Percentiles rank a stretch among this genome's conserved stretches.
Evolutionary conservation across 37 sponge, comb jelly and placozoan species (phyloP).

Genomic region (Beroe ovata): DNA sequence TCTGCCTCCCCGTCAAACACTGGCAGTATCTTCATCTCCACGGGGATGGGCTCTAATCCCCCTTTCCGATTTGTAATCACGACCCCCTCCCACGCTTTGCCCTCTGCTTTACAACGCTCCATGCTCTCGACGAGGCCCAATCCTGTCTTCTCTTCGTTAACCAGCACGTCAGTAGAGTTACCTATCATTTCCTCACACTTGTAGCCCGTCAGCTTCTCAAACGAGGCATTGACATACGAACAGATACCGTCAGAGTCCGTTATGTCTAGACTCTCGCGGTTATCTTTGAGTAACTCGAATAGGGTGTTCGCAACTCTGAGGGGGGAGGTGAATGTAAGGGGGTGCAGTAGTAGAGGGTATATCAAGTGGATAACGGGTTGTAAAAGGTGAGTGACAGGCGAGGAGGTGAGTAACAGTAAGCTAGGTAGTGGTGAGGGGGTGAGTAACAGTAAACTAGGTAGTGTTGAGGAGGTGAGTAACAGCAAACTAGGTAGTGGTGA

Average conservation of each 20-base stretch:
- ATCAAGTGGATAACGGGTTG: no score
- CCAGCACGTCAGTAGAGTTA: constrained; percentile 23
- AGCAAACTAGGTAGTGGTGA: no score
- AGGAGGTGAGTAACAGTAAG: no score
- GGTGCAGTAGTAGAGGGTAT: no score
- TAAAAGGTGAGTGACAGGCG: no score
- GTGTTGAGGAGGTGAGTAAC: no score
- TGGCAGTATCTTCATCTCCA: constrained; percentile 58
- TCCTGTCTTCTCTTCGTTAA: constrained; percentile 51
- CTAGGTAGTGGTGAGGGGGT: no score
- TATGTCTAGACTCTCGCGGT: constrained; percentile 29
- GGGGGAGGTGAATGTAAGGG: not conserved
- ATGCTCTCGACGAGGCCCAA: constrained; percentile 8
- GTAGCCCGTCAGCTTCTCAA: constrained; percentile 49
- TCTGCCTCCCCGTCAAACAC: constrained; percentile 41
- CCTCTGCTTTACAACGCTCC: constrained; percentile 31
- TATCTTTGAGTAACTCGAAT: constrained; percentile 30
- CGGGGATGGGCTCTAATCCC: constrained; percentile 23
- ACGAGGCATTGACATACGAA: constrained; percentile 30
- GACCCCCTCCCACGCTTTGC: constrained; percentile 45
- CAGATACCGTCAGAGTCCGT: constrained; percentile 54
- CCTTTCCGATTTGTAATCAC: constrained; percentile 11
- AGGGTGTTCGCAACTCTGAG: constrained; percentile 51
- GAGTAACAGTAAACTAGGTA: no score
- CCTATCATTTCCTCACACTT: constrained; percentile 38